phyloP scores from a whole-genome alignment of 1,140 invertebrate species.

The Daktulosphaira vitifoliae region DNA sequence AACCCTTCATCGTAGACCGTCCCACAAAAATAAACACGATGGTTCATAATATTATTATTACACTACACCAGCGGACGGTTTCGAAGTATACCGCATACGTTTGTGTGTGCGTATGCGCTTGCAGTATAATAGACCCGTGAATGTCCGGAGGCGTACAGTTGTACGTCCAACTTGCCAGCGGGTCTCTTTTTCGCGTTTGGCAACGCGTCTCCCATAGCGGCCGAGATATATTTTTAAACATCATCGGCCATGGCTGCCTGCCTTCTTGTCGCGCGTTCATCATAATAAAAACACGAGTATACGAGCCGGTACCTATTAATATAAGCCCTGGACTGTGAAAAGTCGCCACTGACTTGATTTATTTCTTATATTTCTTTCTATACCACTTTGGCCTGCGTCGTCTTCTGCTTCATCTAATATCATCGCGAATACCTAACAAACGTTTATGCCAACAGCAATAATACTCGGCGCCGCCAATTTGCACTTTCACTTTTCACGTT shows the following conservation, averaged over 20 bases:
- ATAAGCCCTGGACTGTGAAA: not conserved
- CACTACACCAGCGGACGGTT: no score
- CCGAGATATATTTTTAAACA: no score
- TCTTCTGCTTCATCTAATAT: no score
- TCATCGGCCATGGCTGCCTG: not conserved
- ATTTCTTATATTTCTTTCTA: not conserved
- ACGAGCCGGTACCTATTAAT: not conserved
- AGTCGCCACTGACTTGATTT: not conserved
- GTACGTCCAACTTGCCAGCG: conserved; percentile 13
- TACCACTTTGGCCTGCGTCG: not conserved
- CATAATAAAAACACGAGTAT: no score
- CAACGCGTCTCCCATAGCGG: not conserved
- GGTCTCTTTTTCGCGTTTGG: conserved; percentile 34
- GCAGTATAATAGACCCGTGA: not conserved
- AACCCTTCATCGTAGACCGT: no score
- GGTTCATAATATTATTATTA: no score
- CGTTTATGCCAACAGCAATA: no score
- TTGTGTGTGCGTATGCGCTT: not conserved
- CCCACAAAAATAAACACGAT: no score
- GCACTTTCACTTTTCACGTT: no score
- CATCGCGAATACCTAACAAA: no score
- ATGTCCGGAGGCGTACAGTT: not conserved
- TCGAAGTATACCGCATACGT: not conserved
- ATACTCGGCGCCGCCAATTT: no score
- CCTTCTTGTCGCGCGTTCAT: not conserved